phyloP scores from a whole-genome alignment of 2,113 vertebrate genomes.

The Pardalotus punctatus region DNA sequence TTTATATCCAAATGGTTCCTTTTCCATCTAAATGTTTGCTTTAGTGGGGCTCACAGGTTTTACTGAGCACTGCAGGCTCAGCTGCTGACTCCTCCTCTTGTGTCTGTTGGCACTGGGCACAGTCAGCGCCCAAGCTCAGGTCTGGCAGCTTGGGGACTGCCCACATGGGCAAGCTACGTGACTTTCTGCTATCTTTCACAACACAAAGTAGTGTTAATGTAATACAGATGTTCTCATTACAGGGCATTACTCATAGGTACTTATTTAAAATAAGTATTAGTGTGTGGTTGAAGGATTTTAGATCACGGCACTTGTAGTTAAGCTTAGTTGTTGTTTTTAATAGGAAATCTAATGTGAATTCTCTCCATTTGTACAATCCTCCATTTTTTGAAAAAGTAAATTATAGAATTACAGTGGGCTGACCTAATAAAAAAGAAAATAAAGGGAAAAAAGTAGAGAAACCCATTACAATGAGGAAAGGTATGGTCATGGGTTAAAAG shows the following conservation, averaged over 20 bases:
- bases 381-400: neutral
- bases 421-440: neutral
- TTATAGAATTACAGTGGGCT: neutral
- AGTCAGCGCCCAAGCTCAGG: neutral
- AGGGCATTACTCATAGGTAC: neutral
- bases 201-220: neutral
- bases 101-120: neutral
- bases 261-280: neutral
- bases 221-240: neutral
- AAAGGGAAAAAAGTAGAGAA: neutral
- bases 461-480: neutral
- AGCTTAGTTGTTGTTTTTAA: neutral
- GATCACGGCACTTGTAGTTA: neutral
- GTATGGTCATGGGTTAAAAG: neutral
- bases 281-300: neutral
- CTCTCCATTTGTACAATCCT: neutral
- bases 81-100: neutral
- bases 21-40: neutral
- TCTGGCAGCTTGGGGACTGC: neutral
- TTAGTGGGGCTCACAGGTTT: neutral
- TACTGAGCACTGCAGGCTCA: neutral
- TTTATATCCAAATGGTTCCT: neutral
- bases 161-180: neutral
- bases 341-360: neutral
- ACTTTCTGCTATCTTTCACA: neutral